A percentile compares a stretch with the other conserved stretches of the same genome.
Evolutionary conservation across 1,140 invertebrate species (phyloP).

Genomic region (Adelges cooleyi): DNA sequence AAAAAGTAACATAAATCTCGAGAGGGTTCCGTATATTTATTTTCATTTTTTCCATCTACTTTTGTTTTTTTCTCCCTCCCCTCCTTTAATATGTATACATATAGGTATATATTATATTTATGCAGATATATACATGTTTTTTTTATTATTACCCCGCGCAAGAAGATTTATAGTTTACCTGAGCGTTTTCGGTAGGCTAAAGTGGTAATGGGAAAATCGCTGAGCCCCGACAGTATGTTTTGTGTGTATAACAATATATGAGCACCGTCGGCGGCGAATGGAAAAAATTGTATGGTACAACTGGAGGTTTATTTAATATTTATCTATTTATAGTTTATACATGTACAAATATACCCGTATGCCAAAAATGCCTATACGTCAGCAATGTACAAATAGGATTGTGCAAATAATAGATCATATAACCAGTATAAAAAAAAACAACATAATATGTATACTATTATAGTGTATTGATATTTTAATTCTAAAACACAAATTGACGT

Average conservation of each 20-base stretch:
- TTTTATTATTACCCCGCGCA: constrained; percentile 8
- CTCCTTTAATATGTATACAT: neutral
- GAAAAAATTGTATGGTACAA: constrained; percentile 11
- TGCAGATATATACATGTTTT: no score
- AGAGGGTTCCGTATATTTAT: constrained; percentile 25
- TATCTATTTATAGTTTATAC: no score
- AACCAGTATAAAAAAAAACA: no score
- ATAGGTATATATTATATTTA: constrained; percentile 4
- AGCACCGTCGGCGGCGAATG: constrained; percentile 8
- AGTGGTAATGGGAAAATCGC: constrained; percentile 26
- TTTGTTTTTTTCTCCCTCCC: constrained; percentile 14
- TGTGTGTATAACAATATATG: constrained; percentile 18
- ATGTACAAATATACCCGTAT: no score
- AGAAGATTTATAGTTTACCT: constrained; percentile 28
- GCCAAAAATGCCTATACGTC: no score
- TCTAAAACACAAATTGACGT: no score
- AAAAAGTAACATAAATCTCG: constrained; percentile 28
- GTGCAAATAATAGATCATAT: no score
- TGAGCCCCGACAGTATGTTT: constrained; percentile 2
- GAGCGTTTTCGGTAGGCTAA: constrained; percentile 21
- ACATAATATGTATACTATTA: no score
- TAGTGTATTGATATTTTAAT: no score
- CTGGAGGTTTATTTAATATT: no score
- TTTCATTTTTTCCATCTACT: constrained; percentile 25
- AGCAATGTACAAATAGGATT: no score